Evolutionary conservation across 2,888 invertebrate genomes (phyloP), one percentile per base, ranked within the genome.

Genomic region (Agapetus fuscipes): DNA sequence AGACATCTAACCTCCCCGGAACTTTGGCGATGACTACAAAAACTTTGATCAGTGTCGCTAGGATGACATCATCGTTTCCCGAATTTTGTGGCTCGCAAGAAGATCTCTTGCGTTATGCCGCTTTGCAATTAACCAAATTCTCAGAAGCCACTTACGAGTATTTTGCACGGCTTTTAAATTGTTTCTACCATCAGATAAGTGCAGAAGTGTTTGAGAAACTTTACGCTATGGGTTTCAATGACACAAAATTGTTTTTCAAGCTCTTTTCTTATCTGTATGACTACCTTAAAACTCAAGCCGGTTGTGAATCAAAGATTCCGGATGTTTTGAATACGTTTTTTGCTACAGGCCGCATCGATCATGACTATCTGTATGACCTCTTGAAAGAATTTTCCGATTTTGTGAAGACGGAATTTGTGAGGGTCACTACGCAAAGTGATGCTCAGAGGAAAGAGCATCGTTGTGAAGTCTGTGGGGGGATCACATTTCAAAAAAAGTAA

Each of bases 181-280:
- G 64, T 24, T 50, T 68, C 0, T 65, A 64, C 37, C 59, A 62
- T 52, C 63, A 67, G 1, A 52, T 60, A 0, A 59, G 67, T 41
- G 58, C 57, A 0, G 62, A 62, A 43, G 48, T 69, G 1, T 63
- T 66, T 64, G 61, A 64, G 0, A 56, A 54, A 25, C 46, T 70
- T 1, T 55, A 57, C 11, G 48, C 66, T 0, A 46, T 70, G 15
- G 65, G 59, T 33, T 31, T 41, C 6, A 64, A 66, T 0, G 66
- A 68, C 10, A 59, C 64, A 46, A 68, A 70, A 46, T 51, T 67
- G 26, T 58, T 68, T 7, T 57, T 60, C 0, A 64, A 66, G 53
- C 54, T 66, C 2, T 66, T 69, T 0, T 56, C 61, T 11, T 68
- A 66, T 38, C 62, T 68, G 2, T 66, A 66, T 28, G 60, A 65